Conservation (phyloP, 2,888 invertebrate species). For the Pristionchus mayeri region DNA sequence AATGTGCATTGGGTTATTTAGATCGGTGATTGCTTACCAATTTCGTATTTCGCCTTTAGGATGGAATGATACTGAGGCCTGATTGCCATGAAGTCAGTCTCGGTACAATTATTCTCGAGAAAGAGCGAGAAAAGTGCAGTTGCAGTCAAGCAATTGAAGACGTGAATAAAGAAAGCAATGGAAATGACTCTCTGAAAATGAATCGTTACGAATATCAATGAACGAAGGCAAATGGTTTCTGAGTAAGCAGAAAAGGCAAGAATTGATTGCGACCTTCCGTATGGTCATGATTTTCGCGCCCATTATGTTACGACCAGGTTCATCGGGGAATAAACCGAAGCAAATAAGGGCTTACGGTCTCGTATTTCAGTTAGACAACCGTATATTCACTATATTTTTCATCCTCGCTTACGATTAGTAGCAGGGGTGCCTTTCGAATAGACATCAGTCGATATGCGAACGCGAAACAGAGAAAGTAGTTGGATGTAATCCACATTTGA, state of each 20-base stretch:
- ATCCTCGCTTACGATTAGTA: background rate
- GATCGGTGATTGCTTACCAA: background rate
- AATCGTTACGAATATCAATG: too few species aligned
- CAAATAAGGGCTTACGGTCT: too few species aligned
- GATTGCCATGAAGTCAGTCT: background rate
- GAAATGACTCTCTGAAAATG: background rate
- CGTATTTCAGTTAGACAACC: too few species aligned
- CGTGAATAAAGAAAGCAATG: background rate
- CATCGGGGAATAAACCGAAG: too few species aligned
- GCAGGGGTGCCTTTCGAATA: background rate
- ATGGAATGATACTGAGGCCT: background rate
- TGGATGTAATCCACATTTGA: constrained; percentile 25
- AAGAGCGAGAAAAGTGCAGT: background rate
- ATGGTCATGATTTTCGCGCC: too few species aligned
- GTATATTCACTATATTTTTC: background rate
- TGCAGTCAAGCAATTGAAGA: background rate
- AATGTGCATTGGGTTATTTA: background rate
- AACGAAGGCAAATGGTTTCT: too few species aligned
- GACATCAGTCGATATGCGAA: background rate
- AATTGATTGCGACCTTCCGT: too few species aligned
- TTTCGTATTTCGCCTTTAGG: background rate
- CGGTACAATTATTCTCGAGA: background rate
- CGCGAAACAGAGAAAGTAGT: constrained; percentile 28
- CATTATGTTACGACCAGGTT: too few species aligned
- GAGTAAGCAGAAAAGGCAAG: too few species aligned